These are phyloP conservation scores for Drosophila orena DNA, from an alignment of 1,140 invertebrate genomes.

Conservation along the genomic window DNA sequence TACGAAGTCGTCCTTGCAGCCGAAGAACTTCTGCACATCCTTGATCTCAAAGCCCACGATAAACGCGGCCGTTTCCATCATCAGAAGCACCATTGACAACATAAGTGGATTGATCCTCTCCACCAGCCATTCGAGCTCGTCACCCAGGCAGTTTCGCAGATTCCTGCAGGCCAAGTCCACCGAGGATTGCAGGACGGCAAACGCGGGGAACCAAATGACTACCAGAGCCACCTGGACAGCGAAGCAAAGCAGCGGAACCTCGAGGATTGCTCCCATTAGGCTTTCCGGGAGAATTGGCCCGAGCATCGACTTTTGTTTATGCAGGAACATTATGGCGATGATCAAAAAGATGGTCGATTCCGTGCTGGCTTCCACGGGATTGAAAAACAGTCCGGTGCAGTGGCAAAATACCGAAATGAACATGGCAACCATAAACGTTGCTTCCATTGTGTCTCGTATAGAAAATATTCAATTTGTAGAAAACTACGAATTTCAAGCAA, in stretches of 20 bases:
- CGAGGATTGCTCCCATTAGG: background rate
- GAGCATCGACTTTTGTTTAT: background rate
- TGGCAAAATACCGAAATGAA: conserved; percentile 1
- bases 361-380: background rate
- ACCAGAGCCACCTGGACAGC: background rate
- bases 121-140: background rate
- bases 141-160: background rate
- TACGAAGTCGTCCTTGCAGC: conserved; percentile 6
- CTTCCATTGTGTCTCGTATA: conserved; percentile 8
- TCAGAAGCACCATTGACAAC: background rate
- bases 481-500: background rate
- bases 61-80: background rate
- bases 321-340: conserved; percentile 1
- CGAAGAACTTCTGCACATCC: conserved; percentile 21
- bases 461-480: conserved; percentile 16
- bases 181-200: background rate
- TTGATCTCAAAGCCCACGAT: conserved; percentile 2
- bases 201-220: conserved; percentile 1
- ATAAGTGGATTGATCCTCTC: background rate
- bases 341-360: conserved; percentile 15
- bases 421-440: background rate
- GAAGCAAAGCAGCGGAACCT: conserved; percentile 6
- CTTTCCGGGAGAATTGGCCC: too few species aligned
- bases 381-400: background rate
- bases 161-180: background rate